These are phyloP conservation scores for Caenorhabditis angaria DNA, from an alignment of 2,888 invertebrate genomes.

Conservation along the genomic window DNA sequence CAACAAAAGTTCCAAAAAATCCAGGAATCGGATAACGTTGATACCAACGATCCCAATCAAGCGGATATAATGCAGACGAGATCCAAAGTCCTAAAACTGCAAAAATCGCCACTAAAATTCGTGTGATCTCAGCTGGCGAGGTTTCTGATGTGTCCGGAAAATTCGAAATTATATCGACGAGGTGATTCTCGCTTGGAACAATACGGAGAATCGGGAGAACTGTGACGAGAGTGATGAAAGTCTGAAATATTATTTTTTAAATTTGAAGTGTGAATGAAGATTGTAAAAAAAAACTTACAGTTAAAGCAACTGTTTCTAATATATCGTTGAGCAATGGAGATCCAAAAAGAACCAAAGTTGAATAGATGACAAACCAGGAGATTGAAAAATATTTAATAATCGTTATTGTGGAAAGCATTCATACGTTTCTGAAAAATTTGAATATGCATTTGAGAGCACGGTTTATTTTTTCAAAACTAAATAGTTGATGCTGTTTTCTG, in stretches of 20 bases:
- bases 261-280: neutral
- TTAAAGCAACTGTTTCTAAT: slow-evolving; percentile 23
- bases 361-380: slow-evolving; percentile 29
- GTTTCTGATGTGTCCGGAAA: neutral
- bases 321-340: slow-evolving; percentile 52
- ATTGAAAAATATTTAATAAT: slow-evolving; percentile 8
- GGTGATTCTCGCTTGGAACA: neutral
- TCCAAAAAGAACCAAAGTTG: slow-evolving; percentile 51
- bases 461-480: neutral
- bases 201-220: slow-evolving; percentile 13
- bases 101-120: slow-evolving; percentile 25
- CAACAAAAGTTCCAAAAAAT: slow-evolving; percentile 38
- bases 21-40: slow-evolving; percentile 75
- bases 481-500: neutral
- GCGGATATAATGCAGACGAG: slow-evolving; percentile 85
- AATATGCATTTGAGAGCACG: neutral
- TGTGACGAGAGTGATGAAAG: slow-evolving; percentile 18
- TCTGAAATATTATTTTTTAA: slow-evolving; percentile 14
- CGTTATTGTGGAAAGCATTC: neutral
- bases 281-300: slow-evolving; percentile 23
- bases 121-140: neutral
- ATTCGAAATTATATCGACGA: neutral
- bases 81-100: slow-evolving; percentile 82
- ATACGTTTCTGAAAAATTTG: neutral
- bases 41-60: slow-evolving; percentile 91